Conservation (phyloP, 2,113 vertebrate species). For the Scomber scombrus region DNA sequence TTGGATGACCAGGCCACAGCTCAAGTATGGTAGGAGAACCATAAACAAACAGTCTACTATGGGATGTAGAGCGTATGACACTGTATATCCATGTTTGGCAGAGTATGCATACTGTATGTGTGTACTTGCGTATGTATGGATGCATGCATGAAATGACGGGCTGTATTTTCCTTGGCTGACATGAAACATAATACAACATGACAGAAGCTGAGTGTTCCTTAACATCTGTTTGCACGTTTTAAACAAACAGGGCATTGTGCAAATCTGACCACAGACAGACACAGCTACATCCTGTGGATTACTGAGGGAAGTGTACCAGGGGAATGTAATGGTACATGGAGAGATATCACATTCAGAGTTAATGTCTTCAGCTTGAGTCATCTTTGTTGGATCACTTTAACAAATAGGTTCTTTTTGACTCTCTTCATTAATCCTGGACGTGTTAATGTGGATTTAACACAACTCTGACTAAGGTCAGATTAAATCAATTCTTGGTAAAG, state of each 20-base stretch:
- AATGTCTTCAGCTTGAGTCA: conserved; percentile 31
- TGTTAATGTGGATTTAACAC: conserved; percentile 76
- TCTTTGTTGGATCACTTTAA: conserved; percentile 53
- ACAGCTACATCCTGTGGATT: conserved; percentile 32
- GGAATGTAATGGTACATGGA: conserved; percentile 8
- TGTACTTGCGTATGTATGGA: conserved; percentile 43
- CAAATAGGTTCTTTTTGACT: conserved; percentile 64
- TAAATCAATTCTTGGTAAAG: conserved; percentile 76
- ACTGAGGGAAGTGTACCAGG: conserved; percentile 25
- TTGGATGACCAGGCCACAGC: conserved; percentile 65
- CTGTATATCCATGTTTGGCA: conserved; percentile 55
- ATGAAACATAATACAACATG: conserved; percentile 53
- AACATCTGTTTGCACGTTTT: conserved; percentile 62
- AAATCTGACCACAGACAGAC: conserved; percentile 48
- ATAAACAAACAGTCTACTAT: conserved; percentile 62
- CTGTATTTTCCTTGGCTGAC: conserved; percentile 48
- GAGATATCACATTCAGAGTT: conserved; percentile 25
- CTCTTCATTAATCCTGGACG: conserved; percentile 68
- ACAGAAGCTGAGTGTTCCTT: conserved; percentile 54
- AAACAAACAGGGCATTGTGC: conserved; percentile 57
- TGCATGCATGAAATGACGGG: conserved; percentile 37
- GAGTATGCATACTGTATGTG: conserved; percentile 27
- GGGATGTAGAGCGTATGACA: conserved; percentile 51
- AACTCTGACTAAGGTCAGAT: conserved; percentile 77
- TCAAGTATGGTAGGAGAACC: conserved; percentile 44